Conservation (phyloP, 2,113 vertebrate genomes). For the Orthonyx spaldingii region DNA sequence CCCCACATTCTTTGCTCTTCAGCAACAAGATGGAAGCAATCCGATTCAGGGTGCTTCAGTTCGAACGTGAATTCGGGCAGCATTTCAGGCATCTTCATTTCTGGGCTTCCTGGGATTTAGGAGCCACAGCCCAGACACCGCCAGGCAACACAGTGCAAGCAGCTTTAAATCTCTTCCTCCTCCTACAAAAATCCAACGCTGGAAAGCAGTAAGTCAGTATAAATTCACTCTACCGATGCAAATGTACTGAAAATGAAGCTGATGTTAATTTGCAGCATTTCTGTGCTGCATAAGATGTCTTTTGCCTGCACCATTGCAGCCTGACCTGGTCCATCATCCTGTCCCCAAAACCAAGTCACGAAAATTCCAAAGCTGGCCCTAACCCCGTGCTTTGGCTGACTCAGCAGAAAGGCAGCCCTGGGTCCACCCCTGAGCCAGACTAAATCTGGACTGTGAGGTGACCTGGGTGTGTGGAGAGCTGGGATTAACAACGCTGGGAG, state of each 20-base stretch:
- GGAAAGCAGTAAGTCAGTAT: neutral
- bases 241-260: neutral
- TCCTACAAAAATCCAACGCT: neutral
- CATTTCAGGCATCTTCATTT: neutral
- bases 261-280: neutral
- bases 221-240: neutral
- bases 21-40: neutral
- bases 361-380: neutral
- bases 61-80: neutral
- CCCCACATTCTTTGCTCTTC: fast-evolving
- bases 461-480: neutral
- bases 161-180: neutral
- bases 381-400: neutral
- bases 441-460: no score
- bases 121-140: neutral
- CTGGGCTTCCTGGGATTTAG: neutral
- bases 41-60: neutral
- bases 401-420: neutral
- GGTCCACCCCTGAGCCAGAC: no score
- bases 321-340: neutral
- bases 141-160: neutral
- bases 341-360: neutral
- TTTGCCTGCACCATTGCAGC: neutral
- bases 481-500: neutral
- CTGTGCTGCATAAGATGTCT: neutral